These are phyloP conservation scores for Rhingia rostrata DNA, from an alignment of 2,888 invertebrate genomes.

Conservation along the genomic window DNA sequence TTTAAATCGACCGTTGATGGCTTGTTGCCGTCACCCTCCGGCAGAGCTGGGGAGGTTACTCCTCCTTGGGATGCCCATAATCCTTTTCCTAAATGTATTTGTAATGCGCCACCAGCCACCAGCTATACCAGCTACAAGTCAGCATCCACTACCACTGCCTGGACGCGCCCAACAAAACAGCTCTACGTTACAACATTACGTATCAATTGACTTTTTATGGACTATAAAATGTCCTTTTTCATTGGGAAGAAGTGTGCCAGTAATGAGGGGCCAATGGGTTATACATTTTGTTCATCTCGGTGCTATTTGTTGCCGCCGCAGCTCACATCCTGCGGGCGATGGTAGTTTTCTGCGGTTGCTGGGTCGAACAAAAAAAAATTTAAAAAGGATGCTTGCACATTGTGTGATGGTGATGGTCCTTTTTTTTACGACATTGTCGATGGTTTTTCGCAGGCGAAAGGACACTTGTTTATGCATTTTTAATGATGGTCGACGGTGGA, in stretches of 20 bases:
- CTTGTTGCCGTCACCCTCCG: slow-evolving; percentile 61
- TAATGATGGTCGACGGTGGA: slow-evolving; percentile 64
- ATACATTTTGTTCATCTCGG: slow-evolving; percentile 3
- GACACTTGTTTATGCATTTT: slow-evolving; percentile 75
- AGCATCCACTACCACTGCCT: neutral
- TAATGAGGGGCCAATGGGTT: slow-evolving; percentile 72
- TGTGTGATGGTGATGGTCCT: slow-evolving; percentile 39
- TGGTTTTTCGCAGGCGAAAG: slow-evolving; percentile 55
- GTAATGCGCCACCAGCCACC: slow-evolving; percentile 56
- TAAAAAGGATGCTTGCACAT: slow-evolving; percentile 31
- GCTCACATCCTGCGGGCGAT: slow-evolving; percentile 50
- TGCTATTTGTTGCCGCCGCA: slow-evolving; percentile 24
- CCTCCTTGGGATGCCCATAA: slow-evolving; percentile 48
- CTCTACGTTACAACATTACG: slow-evolving; percentile 70
- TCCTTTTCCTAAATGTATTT: slow-evolving; percentile 74
- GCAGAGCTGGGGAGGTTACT: too few relatives aligned
- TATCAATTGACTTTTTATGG: slow-evolving; percentile 75
- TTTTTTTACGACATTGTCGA: slow-evolving; percentile 68
- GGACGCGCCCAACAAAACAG: slow-evolving; percentile 24
- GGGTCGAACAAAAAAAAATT: slow-evolving; percentile 12
- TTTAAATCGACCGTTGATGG: slow-evolving; percentile 75
- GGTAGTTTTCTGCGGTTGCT: slow-evolving; percentile 53
- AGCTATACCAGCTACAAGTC: slow-evolving; percentile 6
- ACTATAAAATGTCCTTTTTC: slow-evolving; percentile 74
- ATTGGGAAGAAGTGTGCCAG: slow-evolving; percentile 72